Conservation (phyloP, 2,888 invertebrate genomes). For the Rhingia rostrata region DNA sequence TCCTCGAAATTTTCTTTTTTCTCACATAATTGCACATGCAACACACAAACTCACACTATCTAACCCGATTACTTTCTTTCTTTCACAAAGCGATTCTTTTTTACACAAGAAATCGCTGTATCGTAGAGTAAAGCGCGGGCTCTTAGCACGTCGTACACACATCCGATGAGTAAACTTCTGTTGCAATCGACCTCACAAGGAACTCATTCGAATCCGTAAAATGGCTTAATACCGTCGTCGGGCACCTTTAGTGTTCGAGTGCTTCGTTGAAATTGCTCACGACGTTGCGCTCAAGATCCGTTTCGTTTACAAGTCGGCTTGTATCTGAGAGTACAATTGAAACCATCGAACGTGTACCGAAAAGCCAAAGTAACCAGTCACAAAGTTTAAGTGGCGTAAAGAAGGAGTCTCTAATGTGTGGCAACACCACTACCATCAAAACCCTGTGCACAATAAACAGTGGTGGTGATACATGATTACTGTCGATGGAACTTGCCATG, state of each 20-base stretch:
- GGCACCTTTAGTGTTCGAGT: slow-evolving; percentile 9
- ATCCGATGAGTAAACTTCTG: slow-evolving; percentile 46
- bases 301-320: slow-evolving; percentile 55
- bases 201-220: slow-evolving; percentile 18
- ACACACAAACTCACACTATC: not conserved
- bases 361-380: slow-evolving; percentile 47
- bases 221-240: slow-evolving; percentile 8
- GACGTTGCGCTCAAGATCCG: slow-evolving; percentile 39
- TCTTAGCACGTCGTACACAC: slow-evolving; percentile 61
- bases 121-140: slow-evolving; percentile 15
- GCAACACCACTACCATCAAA: slow-evolving; percentile 23
- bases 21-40: slow-evolving; percentile 59
- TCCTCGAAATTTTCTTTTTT: slow-evolving; percentile 58
- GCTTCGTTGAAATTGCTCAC: slow-evolving; percentile 32
- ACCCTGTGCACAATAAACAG: slow-evolving; percentile 6
- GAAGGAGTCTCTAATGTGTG: slow-evolving; percentile 49
- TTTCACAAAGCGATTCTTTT: slow-evolving; percentile 21
- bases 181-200: slow-evolving; percentile 48
- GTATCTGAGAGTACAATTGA: slow-evolving; percentile 65
- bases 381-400: slow-evolving; percentile 47
- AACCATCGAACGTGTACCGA: slow-evolving; percentile 40
- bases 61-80: slow-evolving; percentile 55
- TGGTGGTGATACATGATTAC: slow-evolving; percentile 12
- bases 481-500: slow-evolving; percentile 13
- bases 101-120: slow-evolving; percentile 8